Percentiles rank a stretch among this genome's conserved stretches.
Evolutionary conservation across 2,888 invertebrate genomes (phyloP).

Genomic region (Eupeodes luniger): DNA sequence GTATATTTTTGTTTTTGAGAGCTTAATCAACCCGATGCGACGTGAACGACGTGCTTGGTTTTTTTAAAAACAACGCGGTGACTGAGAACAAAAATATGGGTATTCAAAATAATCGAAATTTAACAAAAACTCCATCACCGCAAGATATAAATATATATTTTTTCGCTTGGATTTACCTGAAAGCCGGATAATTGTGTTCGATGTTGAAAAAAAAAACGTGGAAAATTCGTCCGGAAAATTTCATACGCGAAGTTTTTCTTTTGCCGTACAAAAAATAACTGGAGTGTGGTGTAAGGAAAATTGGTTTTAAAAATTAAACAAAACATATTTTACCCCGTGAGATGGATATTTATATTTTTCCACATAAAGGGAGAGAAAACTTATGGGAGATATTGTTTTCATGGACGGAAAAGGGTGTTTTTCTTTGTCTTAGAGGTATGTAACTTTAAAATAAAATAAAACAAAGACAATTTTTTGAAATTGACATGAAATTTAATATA

Average conservation of each 20-base stretch:
- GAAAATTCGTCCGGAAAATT: conserved; percentile 11
- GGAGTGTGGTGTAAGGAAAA: conserved; percentile 5
- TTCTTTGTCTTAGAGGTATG: no score
- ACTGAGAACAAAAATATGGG: not conserved
- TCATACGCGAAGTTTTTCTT: not conserved
- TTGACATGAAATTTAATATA: no score
- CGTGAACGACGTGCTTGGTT: conserved; percentile 19
- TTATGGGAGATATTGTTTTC: no score
- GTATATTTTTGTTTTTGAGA: conserved; percentile 11
- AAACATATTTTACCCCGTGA: conserved; percentile 10
- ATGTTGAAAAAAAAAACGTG: not conserved
- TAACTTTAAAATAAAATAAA: no score
- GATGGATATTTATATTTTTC: conserved; percentile 10
- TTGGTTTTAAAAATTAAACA: not conserved
- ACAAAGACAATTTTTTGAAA: no score
- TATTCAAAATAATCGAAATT: conserved; percentile 60
- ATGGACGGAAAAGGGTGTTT: no score
- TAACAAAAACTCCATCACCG: conserved; percentile 46
- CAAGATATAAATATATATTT: conserved; percentile 28
- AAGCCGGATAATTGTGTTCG: conserved; percentile 29
- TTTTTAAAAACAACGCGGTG: not conserved
- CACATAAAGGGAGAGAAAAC: not conserved
- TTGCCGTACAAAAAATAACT: not conserved
- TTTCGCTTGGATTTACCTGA: conserved; percentile 45
- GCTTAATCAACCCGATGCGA: conserved; percentile 18